Conservation (phyloP, 2,888 invertebrate genomes). For the Xestia xanthographa region DNA sequence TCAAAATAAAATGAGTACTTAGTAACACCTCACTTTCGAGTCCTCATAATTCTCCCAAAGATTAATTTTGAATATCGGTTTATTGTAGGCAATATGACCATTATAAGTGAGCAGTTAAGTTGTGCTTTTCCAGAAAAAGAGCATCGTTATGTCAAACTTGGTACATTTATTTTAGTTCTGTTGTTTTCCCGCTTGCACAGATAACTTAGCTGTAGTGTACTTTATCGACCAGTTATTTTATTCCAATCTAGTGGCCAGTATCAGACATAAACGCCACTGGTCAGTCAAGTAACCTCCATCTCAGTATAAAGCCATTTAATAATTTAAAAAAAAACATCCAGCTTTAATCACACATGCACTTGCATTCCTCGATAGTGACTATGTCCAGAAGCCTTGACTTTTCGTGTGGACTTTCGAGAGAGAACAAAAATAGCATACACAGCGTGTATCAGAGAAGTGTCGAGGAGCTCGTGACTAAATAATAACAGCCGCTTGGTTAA, state of each 20-base stretch:
- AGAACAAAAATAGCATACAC: conserved; percentile 53
- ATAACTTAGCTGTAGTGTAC: not conserved
- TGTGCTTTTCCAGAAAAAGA: no score
- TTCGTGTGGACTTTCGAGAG: conserved; percentile 66
- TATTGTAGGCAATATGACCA: not conserved
- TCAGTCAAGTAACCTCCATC: conserved; percentile 4
- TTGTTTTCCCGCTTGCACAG: no score
- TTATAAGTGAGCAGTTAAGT: no score
- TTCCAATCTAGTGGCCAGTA: not conserved
- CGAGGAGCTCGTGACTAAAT: not conserved
- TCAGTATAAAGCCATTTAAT: conserved; percentile 9
- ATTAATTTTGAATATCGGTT: not conserved
- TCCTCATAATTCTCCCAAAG: not conserved
- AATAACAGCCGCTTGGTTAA: no score
- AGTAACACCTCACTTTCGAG: not conserved
- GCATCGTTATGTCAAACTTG: no score
- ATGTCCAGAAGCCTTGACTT: conserved; percentile 69
- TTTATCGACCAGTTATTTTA: not conserved
- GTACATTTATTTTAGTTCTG: no score
- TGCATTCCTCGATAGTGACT: conserved; percentile 40
- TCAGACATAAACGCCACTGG: not conserved
- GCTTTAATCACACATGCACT: conserved; percentile 13
- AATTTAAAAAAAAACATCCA: conserved; percentile 27
- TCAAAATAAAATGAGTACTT: no score
- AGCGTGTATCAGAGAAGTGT: not conserved